Evolutionary conservation across 2,113 vertebrate genomes (phyloP), one percentile per base, ranked within the genome.

Genomic region (Pelobates fuscus): DNA sequence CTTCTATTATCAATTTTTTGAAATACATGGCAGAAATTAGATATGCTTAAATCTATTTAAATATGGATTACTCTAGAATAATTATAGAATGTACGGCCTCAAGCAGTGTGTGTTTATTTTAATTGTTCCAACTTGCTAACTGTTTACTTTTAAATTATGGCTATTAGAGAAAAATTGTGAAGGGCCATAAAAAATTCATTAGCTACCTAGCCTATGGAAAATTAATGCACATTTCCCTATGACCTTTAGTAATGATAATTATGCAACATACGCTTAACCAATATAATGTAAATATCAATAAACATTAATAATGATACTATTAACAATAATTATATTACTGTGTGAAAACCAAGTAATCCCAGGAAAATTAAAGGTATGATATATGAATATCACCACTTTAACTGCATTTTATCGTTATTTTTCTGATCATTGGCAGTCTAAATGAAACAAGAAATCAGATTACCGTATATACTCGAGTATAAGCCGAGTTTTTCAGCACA

Each of bases 111-210:
- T 61, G 69, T 61, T 71, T 71, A 61, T 61, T 49, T 71, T 61
- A 71, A 71, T 24, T 55, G 49, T 71, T 44, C 60, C 58, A 41
- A 29, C 58, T 29, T 27, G 59, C 59, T 71, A 61, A 71, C 44
- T 71, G 41, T 29, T 46, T 71, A 30, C 57, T 46, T 58, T 44
- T 55, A 61, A 61, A 44, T 71, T 71, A 61, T 70, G 37, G 24
- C 44, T 46, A 60, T 70, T 71, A 71, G 37, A 71, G 57, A 27
- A 27, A 70, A 29, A 8, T 15, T 71, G 69, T 46, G 41, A 61
- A 46, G 17, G 44, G 29, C 57, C 59, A 61, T 71, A 71, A 71
- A 61, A 46, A 29, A n/a, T 61, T 71, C 18, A 71, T 71, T 71
- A 71, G 23, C 55, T 20, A 7, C 25, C 18, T 29, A 20, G 41